These are phyloP conservation scores for Eurytoma californica DNA, from an alignment of 2,888 invertebrate genomes.

Conservation along the genomic window DNA sequence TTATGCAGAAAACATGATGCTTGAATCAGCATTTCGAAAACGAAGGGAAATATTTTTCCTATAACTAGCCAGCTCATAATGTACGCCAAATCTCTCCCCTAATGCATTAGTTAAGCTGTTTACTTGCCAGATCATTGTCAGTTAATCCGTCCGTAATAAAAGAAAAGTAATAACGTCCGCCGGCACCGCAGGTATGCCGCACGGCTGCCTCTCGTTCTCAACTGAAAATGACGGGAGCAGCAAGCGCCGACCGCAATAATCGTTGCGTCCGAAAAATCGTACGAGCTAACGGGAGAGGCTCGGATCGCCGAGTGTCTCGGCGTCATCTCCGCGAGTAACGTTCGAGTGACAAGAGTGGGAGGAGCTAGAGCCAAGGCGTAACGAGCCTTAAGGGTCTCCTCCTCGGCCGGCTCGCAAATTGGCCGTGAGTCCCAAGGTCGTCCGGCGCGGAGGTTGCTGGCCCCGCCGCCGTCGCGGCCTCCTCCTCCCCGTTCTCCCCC, in stretches of 20 bases:
- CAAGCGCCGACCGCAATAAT: not conserved
- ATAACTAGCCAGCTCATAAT: too few relatives aligned
- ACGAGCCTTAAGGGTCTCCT: conserved; percentile 5
- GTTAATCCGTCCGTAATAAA: too few relatives aligned
- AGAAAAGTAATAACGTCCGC: too few relatives aligned
- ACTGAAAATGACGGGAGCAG: too few relatives aligned
- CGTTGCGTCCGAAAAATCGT: not conserved
- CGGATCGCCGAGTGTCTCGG: not conserved
- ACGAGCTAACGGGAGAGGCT: not conserved
- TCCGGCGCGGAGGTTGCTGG: conserved; percentile 64
- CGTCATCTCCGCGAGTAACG: not conserved
- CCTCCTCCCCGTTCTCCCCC: conserved; percentile 44
- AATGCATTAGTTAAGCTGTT: too few relatives aligned
- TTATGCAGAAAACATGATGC: too few relatives aligned
- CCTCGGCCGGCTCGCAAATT: conserved; percentile 37
- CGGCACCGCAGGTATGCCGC: too few relatives aligned
- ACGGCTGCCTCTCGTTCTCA: too few relatives aligned
- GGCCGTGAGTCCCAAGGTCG: conserved; percentile 68
- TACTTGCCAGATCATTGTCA: too few relatives aligned
- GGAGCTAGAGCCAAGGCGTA: not conserved
- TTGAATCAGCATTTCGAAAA: too few relatives aligned
- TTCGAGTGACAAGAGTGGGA: conserved; percentile 1
- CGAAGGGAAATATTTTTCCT: too few relatives aligned
- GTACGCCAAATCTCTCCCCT: too few relatives aligned
- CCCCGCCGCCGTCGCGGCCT: conserved; percentile 70